Evolutionary conservation across 2,797 vertebrate genomes (phyloP).

Genomic region (Diplodus puntazzo): DNA sequence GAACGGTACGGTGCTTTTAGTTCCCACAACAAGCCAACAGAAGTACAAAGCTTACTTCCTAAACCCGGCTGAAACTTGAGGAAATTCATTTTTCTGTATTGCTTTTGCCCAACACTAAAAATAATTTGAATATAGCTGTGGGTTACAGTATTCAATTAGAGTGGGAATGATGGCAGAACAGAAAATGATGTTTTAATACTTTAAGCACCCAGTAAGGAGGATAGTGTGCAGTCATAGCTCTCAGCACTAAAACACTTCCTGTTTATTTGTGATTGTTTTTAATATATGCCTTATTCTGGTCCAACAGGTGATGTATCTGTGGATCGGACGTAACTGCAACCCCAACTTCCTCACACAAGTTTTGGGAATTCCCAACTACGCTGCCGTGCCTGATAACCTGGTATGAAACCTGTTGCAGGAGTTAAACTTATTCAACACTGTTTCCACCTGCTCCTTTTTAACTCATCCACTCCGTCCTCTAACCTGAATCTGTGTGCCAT

Average conservation of each 20-base stretch:
- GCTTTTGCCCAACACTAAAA: neutral
- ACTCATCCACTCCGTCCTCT: neutral
- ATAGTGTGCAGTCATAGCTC: neutral
- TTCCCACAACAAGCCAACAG: neutral
- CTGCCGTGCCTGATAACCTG: slow-evolving; percentile 91
- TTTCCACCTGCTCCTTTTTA: neutral
- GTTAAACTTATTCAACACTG: no score
- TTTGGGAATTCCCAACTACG: slow-evolving; percentile 91
- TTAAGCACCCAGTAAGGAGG: neutral
- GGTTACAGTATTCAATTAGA: neutral
- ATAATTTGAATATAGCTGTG: neutral
- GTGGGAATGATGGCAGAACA: neutral
- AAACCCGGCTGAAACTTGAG: neutral
- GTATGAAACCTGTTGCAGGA: slow-evolving; percentile 74
- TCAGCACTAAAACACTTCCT: neutral
- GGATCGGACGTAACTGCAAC: slow-evolving; percentile 93
- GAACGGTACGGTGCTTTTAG: slow-evolving; percentile 84
- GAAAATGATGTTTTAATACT: no score
- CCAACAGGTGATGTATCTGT: slow-evolving; percentile 91
- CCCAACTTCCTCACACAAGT: slow-evolving; percentile 92
- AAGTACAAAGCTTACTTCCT: neutral
- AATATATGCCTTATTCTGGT: neutral
- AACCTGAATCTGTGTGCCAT: neutral
- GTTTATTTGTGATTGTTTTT: neutral
- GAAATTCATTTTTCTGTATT: neutral